Base-by-base conservation (phyloP, 2,113 vertebrate species). In the Stegastes partitus region DNA sequence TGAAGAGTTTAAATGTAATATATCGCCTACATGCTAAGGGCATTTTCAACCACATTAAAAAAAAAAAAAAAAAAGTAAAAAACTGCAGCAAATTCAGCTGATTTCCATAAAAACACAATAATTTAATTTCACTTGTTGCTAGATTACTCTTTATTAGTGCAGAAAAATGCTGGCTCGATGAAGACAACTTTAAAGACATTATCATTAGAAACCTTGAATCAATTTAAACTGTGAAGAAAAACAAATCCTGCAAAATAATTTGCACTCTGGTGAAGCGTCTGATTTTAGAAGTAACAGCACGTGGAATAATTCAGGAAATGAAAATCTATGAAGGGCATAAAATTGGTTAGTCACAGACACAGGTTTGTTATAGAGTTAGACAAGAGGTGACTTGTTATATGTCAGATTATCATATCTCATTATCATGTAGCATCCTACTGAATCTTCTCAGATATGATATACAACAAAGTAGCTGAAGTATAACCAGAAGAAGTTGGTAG, bases 51-150 rank as follows among this genome's bases (percentile, higher is more conserved):
- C 11, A 34, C 25, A 9, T 42, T 45, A 18, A 2, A 57, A 7
- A 63, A 37, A 34, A 1, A 21, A 50, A n/a, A n/a, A n/a, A n/a
- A n/a, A n/a, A n/a, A n/a, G n/a, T n/a, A n/a, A n/a, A 16, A 23
- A 57, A 16, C 21, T 51, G 49, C 39, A 51, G 34, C 49, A 51
- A 50, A 25, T 63, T 62, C 16, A 51, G 50, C 12, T 47, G 14
- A 65, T 72, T 51, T 72, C 31, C 23, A 59, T 51, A 51, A 26
- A 72, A 63, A 57, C n/a, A 62, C 37, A 59, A 50, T 19, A 11
- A 34, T 68, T 25, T 11, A 15, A 34, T 51, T 59, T 74, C 2
- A 21, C 37, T 62, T 39, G 49, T 53, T 77, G 10, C 14, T 50
- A 11, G 21, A 50, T 63, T 31, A 58, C 14, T 74, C 22, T 59